Evolutionary conservation across 2,113 vertebrate species (phyloP).

Genomic region (Octodon degus): DNA sequence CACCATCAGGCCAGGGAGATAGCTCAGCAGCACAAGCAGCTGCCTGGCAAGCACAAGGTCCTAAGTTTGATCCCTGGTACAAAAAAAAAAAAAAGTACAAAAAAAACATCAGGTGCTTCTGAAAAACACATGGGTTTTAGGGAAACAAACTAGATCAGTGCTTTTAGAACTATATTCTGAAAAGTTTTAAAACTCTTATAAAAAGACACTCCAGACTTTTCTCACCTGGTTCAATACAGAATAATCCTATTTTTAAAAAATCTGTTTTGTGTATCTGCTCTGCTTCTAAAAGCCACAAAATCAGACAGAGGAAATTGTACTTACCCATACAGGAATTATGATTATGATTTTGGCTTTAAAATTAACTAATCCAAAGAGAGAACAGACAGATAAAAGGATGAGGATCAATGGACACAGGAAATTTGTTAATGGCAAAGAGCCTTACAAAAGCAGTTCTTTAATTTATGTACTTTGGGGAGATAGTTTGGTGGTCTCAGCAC

Average conservation of each 20-base stretch:
- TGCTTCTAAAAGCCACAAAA: constrained; percentile 44
- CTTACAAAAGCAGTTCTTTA: neutral
- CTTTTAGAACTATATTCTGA: constrained; percentile 30
- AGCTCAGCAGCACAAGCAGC: too few relatives aligned
- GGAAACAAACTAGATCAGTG: constrained; percentile 13
- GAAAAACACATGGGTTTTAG: neutral
- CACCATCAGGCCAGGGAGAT: neutral
- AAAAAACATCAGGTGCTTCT: neutral
- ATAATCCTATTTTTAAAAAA: constrained; percentile 43
- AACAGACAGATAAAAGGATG: constrained; percentile 28
- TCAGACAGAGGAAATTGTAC: neutral
- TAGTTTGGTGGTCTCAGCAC: too few relatives aligned
- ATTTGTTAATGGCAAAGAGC: constrained; percentile 23
- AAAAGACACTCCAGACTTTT: neutral
- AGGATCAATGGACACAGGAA: neutral
- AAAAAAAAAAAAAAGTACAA: neutral
- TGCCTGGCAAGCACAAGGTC: too few relatives aligned
- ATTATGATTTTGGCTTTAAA: neutral
- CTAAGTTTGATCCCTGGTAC: too few relatives aligned
- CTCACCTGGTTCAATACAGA: constrained; percentile 2
- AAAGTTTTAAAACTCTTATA: constrained; percentile 38
- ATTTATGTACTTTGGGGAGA: too few relatives aligned
- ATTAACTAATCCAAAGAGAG: constrained; percentile 38
- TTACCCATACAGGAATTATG: neutral
- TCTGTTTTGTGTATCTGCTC: neutral